Base-by-base conservation (phyloP, 2,888 invertebrate species). In the Catocala nupta region DNA sequence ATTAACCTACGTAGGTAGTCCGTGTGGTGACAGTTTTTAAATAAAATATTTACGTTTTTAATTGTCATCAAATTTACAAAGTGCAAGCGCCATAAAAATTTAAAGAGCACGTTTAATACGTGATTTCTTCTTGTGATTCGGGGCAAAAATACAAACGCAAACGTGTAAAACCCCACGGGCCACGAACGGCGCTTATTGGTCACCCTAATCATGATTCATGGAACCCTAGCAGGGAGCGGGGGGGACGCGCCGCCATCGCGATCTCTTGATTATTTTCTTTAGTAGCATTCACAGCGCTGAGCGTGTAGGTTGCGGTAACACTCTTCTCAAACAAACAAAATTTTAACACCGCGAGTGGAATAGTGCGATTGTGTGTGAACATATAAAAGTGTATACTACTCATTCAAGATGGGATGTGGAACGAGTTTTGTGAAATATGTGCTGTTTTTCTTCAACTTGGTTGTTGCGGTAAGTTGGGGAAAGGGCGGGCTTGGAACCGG, bases 361-460 rank as follows among this genome's bases (percentile, higher is more conserved):
- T 87, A 86, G 90, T 87, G 88, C 83, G 84, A 83, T 89, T 89
- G 81, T 89, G 90, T 89, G 90, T 90, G 87, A 88, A 81, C 77
- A 74, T 70, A 77, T 70, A 75, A 77, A 68, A 80, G 96, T 89
- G 96, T 96, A 86, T 68, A 64, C 51, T 55, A 65, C 56, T 68
- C 59, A 77, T 81, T 86, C 87, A 95, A 91, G 85, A 96, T 96
- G 96, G 95, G 95, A 93, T 96, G 96, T 90, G 96, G 96, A 87
- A 96, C 96, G 92, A 96, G 96, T 90, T 95, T 96, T 92, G 95
- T 97, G 88, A 97, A 97, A 95, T 97, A 97, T 91, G 95, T 97
- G 81, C 95, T 97, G 82, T 97, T 97, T 89, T 94, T 97, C 90
- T 97, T 97, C 94, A 97, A 97, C 88, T 91, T 97, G 78, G 79